Conservation (phyloP, 2,888 invertebrate genomes). For the Aquatica leii region DNA sequence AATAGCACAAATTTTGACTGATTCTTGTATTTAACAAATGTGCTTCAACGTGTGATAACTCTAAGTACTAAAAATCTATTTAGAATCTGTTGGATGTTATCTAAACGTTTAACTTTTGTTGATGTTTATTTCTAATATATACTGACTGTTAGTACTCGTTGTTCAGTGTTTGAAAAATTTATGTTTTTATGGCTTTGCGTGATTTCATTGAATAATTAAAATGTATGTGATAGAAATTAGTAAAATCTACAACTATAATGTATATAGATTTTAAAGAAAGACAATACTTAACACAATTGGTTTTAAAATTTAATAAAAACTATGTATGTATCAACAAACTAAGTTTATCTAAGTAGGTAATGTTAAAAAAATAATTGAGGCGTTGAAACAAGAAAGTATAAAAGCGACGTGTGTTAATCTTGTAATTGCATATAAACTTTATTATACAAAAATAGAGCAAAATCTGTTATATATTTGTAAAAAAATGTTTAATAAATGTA, state of each 20-base stretch:
- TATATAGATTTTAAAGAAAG: slow-evolving; percentile 27
- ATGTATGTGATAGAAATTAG: slow-evolving; percentile 23
- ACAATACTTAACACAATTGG: slow-evolving; percentile 23
- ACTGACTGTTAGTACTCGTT: slow-evolving; percentile 15
- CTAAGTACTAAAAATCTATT: background rate
- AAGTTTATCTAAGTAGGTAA: too few species aligned
- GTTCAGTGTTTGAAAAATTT: slow-evolving; percentile 19
- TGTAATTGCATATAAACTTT: slow-evolving; percentile 6
- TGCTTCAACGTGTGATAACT: slow-evolving; percentile 15
- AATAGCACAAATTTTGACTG: slow-evolving; percentile 14
- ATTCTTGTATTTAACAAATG: background rate
- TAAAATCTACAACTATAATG: slow-evolving; percentile 15
- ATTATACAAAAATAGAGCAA: slow-evolving; percentile 15
- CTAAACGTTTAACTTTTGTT: background rate
- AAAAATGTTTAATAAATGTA: slow-evolving; percentile 35
- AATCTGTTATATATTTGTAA: slow-evolving; percentile 34
- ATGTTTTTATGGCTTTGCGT: slow-evolving; percentile 15
- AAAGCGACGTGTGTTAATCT: background rate
- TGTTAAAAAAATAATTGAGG: too few species aligned
- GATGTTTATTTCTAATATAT: slow-evolving; percentile 7
- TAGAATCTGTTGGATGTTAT: too few species aligned
- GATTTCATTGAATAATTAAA: background rate
- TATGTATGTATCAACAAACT: background rate
- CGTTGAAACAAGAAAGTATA: background rate
- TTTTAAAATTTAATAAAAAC: background rate